Percentiles rank a stretch among this genome's conserved stretches.
Conservation (phyloP, 2,113 vertebrate species). For the Heterocephalus glaber region DNA sequence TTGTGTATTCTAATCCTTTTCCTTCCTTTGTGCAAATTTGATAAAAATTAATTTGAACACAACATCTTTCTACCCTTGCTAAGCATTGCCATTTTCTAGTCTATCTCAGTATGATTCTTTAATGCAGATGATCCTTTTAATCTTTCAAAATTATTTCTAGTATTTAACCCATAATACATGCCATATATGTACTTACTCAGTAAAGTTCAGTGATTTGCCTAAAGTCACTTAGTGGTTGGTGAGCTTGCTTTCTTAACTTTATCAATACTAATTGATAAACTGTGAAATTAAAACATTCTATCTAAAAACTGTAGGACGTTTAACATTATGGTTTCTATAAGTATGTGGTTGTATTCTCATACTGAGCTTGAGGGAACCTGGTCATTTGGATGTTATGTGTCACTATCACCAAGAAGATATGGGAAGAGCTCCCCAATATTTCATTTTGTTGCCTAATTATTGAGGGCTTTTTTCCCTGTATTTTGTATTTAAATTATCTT, state of each 20-base stretch:
- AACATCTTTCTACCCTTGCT: neutral
- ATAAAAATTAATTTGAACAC: constrained; percentile 48
- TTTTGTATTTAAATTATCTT: neutral
- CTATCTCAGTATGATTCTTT: constrained; percentile 7
- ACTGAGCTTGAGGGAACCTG: neutral
- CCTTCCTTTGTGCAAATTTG: constrained; percentile 48
- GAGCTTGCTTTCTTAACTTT: constrained; percentile 51
- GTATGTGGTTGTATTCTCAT: neutral
- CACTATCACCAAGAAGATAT: neutral
- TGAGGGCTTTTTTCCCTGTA: neutral
- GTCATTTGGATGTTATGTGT: constrained; percentile 3
- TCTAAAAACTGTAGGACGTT: constrained; percentile 2
- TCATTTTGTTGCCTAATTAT: constrained; percentile 42
- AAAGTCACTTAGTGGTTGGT: neutral
- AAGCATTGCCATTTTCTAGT: neutral
- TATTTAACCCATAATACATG: constrained; percentile 31
- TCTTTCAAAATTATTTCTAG: constrained; percentile 41
- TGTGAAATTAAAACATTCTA: constrained; percentile 25
- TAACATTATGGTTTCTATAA: constrained; percentile 7
- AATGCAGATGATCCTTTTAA: constrained; percentile 21
- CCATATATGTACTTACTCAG: neutral
- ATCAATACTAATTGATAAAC: neutral
- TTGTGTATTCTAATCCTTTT: constrained; percentile 42
- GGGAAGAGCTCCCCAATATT: neutral
- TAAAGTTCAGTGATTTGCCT: constrained; percentile 43